These are phyloP conservation scores for Corydoras maculifer DNA, from an alignment of 2,113 vertebrate species.

Conservation along the genomic window DNA sequence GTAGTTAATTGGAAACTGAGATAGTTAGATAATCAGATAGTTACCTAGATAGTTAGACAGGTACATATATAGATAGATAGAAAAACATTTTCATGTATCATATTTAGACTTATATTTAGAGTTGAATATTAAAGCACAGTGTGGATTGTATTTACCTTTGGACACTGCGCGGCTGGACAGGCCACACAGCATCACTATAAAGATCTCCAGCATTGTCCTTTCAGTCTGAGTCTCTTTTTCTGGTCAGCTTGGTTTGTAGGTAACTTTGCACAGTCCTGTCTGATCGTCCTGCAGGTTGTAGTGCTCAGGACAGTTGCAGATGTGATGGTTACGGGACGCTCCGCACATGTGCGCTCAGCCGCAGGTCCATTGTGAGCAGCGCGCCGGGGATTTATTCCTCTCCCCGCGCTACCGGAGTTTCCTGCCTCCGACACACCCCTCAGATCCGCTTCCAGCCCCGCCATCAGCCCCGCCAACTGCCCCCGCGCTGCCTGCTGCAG, in stretches of 20 bases:
- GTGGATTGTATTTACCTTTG: slow-evolving; percentile 58
- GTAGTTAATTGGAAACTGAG: too few species aligned
- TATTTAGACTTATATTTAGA: not conserved
- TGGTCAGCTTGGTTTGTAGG: not conserved
- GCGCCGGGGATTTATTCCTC: slow-evolving; percentile 61
- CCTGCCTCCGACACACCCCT: slow-evolving; percentile 56
- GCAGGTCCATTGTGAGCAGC: slow-evolving; percentile 52
- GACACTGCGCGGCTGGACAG: slow-evolving; percentile 55
- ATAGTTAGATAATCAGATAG: too few species aligned
- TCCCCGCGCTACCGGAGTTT: slow-evolving; percentile 62
- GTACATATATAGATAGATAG: too few species aligned
- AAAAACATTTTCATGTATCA: slow-evolving; percentile 11
- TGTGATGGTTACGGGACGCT: slow-evolving; percentile 39
- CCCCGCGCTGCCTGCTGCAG: too few species aligned
- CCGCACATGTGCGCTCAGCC: slow-evolving; percentile 42
- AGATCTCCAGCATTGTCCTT: slow-evolving; percentile 56
- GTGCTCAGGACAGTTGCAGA: slow-evolving; percentile 34
- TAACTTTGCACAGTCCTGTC: too few species aligned
- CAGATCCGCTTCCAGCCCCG: slow-evolving; percentile 27
- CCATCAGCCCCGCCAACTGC: too few species aligned
- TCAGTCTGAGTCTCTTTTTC: slow-evolving; percentile 13
- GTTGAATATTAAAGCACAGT: not conserved
- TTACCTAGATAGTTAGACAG: too few species aligned
- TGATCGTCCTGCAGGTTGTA: too few species aligned
- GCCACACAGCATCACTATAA: slow-evolving; percentile 63